A percentile compares a stretch with the other conserved stretches of the same genome.
phyloP scores from a whole-genome alignment of 2,888 invertebrate species.

The Peribatodes rhomboidaria region DNA sequence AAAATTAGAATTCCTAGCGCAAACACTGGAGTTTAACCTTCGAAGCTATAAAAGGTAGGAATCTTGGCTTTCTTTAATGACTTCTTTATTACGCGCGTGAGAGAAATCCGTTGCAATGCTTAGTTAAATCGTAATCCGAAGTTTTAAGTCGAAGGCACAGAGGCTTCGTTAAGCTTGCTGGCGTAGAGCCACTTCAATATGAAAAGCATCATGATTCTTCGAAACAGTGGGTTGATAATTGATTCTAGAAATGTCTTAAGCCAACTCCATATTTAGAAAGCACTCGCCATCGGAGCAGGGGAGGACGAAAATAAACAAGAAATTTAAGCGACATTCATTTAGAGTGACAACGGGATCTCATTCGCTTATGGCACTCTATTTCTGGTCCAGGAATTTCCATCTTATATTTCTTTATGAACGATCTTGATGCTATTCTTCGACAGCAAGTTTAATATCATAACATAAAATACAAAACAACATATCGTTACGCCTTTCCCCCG shows the following conservation, averaged over 20 bases:
- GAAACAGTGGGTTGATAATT: constrained; percentile 40
- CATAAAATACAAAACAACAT: too few relatives aligned
- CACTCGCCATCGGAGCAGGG: constrained; percentile 57
- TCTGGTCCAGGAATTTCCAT: constrained; percentile 39
- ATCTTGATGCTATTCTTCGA: constrained; percentile 26
- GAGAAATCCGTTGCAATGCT: constrained; percentile 31
- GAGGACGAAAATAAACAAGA: constrained; percentile 79
- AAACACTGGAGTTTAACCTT: constrained; percentile 37
- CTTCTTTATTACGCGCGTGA: constrained; percentile 37
- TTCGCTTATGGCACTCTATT: constrained; percentile 72
- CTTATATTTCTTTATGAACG: constrained; percentile 31
- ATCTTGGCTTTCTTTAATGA: constrained; percentile 40
- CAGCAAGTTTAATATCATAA: constrained; percentile 17
- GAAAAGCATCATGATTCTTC: constrained; percentile 20
- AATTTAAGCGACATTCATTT: constrained; percentile 79
- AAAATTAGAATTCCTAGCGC: constrained; percentile 37
- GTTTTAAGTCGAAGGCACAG: constrained; percentile 3
- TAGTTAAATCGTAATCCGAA: constrained; percentile 9
- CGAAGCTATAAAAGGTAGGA: constrained; percentile 33
- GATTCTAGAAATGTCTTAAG: constrained; percentile 56
- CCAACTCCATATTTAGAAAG: constrained; percentile 65
- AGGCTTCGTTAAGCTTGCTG: constrained; percentile 8
- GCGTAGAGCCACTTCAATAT: constrained; percentile 20
- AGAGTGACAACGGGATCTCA: constrained; percentile 75
- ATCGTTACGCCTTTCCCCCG: too few relatives aligned